A percentile compares a stretch with the other conserved stretches of the same genome.
phyloP scores from a whole-genome alignment of 1,140 invertebrate genomes.

The Drosophila pruinosa region DNA sequence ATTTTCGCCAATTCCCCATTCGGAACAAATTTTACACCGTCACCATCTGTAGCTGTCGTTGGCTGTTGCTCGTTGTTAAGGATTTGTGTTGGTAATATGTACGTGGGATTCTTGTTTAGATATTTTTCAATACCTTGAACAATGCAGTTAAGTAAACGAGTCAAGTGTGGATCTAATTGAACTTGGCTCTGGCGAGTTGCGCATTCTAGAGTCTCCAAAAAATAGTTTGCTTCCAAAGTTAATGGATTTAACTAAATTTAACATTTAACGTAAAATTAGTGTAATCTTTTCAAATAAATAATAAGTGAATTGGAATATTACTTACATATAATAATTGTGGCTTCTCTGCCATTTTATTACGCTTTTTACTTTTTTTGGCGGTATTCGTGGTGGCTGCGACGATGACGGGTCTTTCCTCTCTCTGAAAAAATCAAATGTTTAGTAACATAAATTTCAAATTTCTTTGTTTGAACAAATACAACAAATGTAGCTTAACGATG shows the following conservation, averaged over 20 bases:
- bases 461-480: background rate
- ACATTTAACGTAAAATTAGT: background rate
- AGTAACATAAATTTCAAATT: background rate
- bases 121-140: slow-evolving; percentile 64
- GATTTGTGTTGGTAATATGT: slow-evolving; percentile 44
- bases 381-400: background rate
- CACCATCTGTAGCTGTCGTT: background rate
- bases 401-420: background rate
- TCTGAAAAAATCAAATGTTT: slow-evolving; percentile 20
- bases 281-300: background rate
- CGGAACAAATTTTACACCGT: slow-evolving; percentile 44
- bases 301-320: background rate
- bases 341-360: slow-evolving; percentile 49
- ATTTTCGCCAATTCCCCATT: slow-evolving; percentile 56
- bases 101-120: slow-evolving; percentile 53
- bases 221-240: slow-evolving; percentile 65
- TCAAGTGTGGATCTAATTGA: slow-evolving; percentile 59
- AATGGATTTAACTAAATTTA: slow-evolving; percentile 63
- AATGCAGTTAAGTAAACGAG: slow-evolving; percentile 54
- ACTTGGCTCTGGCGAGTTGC: slow-evolving; percentile 23
- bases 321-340: slow-evolving; percentile 54
- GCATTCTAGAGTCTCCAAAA: slow-evolving; percentile 54
- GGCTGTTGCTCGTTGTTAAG: slow-evolving; percentile 11
- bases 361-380: slow-evolving; percentile 46
- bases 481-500: slow-evolving; percentile 19